These are phyloP conservation scores for Fragum whitleyi DNA, from an alignment of 2,888 invertebrate genomes.

Conservation along the genomic window DNA sequence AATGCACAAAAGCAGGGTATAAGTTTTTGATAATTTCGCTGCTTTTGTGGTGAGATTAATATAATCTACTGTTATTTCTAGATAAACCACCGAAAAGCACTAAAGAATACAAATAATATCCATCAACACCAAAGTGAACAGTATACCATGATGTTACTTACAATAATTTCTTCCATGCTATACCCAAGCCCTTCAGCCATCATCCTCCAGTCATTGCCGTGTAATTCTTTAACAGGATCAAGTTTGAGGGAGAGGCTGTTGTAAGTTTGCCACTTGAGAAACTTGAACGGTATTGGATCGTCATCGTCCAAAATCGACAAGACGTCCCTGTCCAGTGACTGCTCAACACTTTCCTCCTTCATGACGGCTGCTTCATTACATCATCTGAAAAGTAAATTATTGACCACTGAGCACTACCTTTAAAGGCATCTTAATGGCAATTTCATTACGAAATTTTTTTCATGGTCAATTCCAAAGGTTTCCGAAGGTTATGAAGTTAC, in stretches of 20 bases:
- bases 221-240: conserved; percentile 67
- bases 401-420: background rate
- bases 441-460: no score
- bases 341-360: background rate
- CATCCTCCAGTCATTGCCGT: conserved; percentile 77
- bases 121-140: no score
- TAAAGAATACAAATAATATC: no score
- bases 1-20: no score
- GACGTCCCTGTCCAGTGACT: background rate
- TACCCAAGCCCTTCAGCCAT: conserved; percentile 78
- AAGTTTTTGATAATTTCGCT: no score
- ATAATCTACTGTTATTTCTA: no score
- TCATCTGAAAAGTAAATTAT: conserved; percentile 6
- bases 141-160: no score
- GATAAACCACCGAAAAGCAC: no score
- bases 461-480: no score
- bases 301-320: background rate
- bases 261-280: conserved; percentile 53
- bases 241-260: conserved; percentile 71
- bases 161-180: conserved; percentile 69
- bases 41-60: no score
- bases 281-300: conserved; percentile 65
- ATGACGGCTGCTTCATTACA: background rate
- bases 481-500: no score
- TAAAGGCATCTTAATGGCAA: no score